These are phyloP conservation scores for Crotalus helleri DNA, from an alignment of 2,113 vertebrate genomes.

Conservation along the genomic window DNA sequence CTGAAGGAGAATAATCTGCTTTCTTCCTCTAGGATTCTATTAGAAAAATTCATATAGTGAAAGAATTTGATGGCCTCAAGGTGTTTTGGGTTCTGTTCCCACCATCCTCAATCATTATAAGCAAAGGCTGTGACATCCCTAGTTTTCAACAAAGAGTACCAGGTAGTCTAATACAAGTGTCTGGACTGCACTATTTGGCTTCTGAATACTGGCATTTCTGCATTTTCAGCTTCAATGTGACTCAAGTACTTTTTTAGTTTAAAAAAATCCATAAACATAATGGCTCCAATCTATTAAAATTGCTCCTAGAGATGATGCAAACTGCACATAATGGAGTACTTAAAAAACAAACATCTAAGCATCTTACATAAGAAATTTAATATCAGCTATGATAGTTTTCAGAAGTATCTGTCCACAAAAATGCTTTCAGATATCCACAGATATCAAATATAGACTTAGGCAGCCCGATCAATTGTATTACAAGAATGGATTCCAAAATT, in stretches of 20 bases:
- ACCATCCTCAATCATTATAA: neutral
- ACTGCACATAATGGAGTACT: constrained; percentile 40
- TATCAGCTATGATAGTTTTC: constrained; percentile 7
- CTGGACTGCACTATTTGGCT: constrained; percentile 22
- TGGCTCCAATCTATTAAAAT: constrained; percentile 31
- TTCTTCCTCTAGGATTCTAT: neutral
- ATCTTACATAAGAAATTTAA: constrained; percentile 2
- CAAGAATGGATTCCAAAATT: constrained; percentile 15
- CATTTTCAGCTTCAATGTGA: constrained; percentile 4
- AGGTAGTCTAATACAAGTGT: constrained; percentile 25
- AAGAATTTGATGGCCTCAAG: neutral
- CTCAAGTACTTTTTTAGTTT: constrained; percentile 8
- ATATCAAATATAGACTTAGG: constrained; percentile 22
- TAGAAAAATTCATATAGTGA: neutral
- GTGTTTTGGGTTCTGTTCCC: neutral
- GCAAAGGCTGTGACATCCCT: neutral
- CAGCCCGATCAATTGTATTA: constrained; percentile 25
- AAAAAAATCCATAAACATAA: constrained; percentile 39
- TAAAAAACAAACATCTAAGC: neutral
- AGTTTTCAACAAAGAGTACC: neutral
- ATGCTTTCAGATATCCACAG: constrained; percentile 5
- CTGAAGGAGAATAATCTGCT: neutral
- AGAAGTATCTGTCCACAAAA: neutral
- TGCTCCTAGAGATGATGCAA: constrained; percentile 16
- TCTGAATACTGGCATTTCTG: constrained; percentile 25